Conservation (phyloP, 2,797 vertebrate genomes). For the Steatocranus sp. region DNA sequence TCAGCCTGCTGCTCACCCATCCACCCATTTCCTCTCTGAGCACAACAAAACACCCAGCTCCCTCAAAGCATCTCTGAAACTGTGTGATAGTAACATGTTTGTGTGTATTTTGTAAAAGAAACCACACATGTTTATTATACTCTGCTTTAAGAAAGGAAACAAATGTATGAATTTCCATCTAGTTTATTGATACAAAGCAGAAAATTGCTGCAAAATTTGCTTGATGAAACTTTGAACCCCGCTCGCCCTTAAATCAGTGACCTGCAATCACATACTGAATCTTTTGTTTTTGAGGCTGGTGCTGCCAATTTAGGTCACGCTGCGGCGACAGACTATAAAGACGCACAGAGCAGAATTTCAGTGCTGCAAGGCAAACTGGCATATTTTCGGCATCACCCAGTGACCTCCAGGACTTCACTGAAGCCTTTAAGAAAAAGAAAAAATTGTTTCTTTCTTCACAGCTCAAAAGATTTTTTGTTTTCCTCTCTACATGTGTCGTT, state of each 20-base stretch:
- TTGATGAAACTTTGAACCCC: neutral
- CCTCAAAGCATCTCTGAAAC: neutral
- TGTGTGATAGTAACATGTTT: neutral
- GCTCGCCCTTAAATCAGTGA: neutral
- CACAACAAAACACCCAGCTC: conserved; percentile 35
- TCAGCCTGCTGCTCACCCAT: conserved; percentile 28
- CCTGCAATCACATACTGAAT: conserved; percentile 25
- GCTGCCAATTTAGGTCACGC: conserved; percentile 32
- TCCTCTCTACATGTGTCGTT: neutral
- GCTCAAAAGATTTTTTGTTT: conserved; percentile 32
- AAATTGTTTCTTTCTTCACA: neutral
- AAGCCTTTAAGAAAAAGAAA: neutral
- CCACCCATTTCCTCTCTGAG: conserved; percentile 64
- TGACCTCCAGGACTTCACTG: conserved; percentile 14
- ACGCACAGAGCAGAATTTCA: neutral
- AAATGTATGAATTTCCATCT: neutral
- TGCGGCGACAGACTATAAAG: neutral
- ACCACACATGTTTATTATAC: neutral
- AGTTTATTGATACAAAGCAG: neutral
- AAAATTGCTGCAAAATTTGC: neutral
- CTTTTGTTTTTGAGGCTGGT: conserved; percentile 12
- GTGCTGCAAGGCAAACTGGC: conserved; percentile 20
- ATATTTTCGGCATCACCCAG: neutral
- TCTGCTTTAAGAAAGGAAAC: neutral
- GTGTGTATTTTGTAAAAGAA: neutral